These are phyloP conservation scores for Acronicta leporina DNA, from an alignment of 2,888 invertebrate genomes.

Conservation along the genomic window DNA sequence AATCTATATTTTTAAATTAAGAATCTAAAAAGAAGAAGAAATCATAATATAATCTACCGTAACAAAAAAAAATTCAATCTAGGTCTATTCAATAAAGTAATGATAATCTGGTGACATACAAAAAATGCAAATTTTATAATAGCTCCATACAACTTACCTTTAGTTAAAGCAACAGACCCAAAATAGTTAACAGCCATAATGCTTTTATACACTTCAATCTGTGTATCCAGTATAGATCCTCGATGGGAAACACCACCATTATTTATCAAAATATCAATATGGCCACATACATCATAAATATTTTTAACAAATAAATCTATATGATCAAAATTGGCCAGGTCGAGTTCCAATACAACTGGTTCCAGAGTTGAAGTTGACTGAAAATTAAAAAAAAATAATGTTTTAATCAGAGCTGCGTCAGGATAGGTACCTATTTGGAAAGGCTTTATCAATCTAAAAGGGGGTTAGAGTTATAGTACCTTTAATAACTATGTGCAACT, in stretches of 20 bases:
- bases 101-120: too few relatives aligned
- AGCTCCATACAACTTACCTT: constrained; percentile 89
- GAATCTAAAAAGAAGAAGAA: too few relatives aligned
- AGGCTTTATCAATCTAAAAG: too few relatives aligned
- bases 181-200: constrained; percentile 98
- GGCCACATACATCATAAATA: constrained; percentile 91
- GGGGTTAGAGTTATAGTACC: too few relatives aligned
- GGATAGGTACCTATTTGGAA: too few relatives aligned
- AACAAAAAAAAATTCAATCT: too few relatives aligned
- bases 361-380: constrained; percentile 90
- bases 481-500: too few relatives aligned
- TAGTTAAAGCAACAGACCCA: constrained; percentile 96
- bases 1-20: too few relatives aligned
- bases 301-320: constrained; percentile 90
- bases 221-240: constrained; percentile 93
- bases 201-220: constrained; percentile 94
- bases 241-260: constrained; percentile 97
- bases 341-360: constrained; percentile 93
- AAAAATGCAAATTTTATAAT: too few relatives aligned
- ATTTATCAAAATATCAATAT: constrained; percentile 96
- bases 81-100: too few relatives aligned
- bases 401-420: too few relatives aligned
- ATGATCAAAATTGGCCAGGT: constrained; percentile 92
- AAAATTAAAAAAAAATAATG: constrained; percentile 14
- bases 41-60: too few relatives aligned